phyloP scores from a whole-genome alignment of 1,140 invertebrate species.

The Ceratoteleas bidentatus region DNA sequence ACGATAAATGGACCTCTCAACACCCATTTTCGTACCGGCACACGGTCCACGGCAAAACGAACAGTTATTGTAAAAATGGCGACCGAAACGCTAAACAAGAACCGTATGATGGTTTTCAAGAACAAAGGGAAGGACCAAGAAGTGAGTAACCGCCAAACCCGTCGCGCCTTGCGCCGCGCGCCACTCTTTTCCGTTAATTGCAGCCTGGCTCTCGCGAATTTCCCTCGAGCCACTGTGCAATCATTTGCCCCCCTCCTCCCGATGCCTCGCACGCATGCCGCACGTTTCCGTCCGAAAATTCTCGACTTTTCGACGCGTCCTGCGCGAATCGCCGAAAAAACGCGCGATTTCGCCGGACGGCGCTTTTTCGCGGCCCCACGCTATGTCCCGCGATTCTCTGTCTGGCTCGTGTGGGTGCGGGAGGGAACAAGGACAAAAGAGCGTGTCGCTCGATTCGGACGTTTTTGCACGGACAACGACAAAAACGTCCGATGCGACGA shows the following conservation, averaged over 20 bases:
- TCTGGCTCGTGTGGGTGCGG: too few relatives aligned
- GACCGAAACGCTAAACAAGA: conserved; percentile 87
- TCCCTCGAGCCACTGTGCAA: too few relatives aligned
- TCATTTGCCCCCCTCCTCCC: conserved; percentile 20
- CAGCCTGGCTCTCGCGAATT: conserved; percentile 2
- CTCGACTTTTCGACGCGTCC: background rate
- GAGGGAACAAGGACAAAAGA: too few relatives aligned
- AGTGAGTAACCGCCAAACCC: conserved; percentile 85
- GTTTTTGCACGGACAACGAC: too few relatives aligned
- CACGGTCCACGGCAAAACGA: conserved; percentile 59
- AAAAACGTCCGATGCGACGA: too few relatives aligned
- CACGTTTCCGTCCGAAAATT: conserved; percentile 20
- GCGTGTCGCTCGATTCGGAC: too few relatives aligned
- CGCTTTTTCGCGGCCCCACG: too few relatives aligned
- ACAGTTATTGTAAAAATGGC: conserved; percentile 87
- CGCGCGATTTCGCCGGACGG: too few relatives aligned
- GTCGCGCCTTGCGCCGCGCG: background rate
- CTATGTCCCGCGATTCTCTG: too few relatives aligned
- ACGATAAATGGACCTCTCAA: conserved; percentile 37
- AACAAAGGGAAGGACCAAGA: conserved; percentile 98
- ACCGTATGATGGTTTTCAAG: conserved; percentile 95
- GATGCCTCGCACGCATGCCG: conserved; percentile 17
- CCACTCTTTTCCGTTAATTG: background rate
- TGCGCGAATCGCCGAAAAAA: background rate
- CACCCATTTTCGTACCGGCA: conserved; percentile 57